A percentile compares a stretch with the other conserved stretches of the same genome.
These are phyloP conservation scores for Euschistus heros DNA, from an alignment of 1,140 invertebrate genomes.

Conservation along the genomic window DNA sequence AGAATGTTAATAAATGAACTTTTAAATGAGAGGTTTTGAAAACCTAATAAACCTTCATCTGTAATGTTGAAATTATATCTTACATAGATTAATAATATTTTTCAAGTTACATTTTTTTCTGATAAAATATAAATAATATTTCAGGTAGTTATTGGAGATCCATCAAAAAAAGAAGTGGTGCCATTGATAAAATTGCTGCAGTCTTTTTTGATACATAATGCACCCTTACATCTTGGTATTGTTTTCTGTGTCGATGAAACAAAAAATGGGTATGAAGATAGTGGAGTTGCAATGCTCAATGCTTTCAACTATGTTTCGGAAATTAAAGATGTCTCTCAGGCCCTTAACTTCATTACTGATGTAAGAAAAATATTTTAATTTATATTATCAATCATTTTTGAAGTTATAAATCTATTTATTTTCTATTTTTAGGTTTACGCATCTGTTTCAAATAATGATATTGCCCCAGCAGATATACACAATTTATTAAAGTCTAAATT, in stretches of 20 bases:
- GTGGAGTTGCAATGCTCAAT: slow-evolving; percentile 75
- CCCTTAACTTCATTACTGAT: slow-evolving; percentile 72
- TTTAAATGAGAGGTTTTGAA: too few relatives aligned
- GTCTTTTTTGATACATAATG: slow-evolving; percentile 82
- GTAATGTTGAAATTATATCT: too few relatives aligned
- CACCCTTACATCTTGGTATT: slow-evolving; percentile 80
- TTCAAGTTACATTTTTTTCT: slow-evolving; percentile 5
- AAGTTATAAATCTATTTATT: background rate
- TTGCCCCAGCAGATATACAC: slow-evolving; percentile 55
- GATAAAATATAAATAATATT: slow-evolving; percentile 21
- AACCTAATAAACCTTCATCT: too few relatives aligned
- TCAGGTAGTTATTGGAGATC: slow-evolving; percentile 81
- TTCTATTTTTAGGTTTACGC: slow-evolving; percentile 38
- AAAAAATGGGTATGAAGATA: slow-evolving; percentile 51
- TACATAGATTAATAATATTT: background rate
- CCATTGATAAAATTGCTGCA: slow-evolving; percentile 77
- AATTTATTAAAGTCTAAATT: slow-evolving; percentile 57
- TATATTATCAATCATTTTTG: background rate
- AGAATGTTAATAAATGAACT: too few relatives aligned
- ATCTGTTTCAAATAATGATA: slow-evolving; percentile 35
- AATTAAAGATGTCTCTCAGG: slow-evolving; percentile 57
- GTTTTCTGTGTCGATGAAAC: slow-evolving; percentile 64
- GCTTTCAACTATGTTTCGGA: slow-evolving; percentile 87
- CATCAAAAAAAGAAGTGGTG: slow-evolving; percentile 53
- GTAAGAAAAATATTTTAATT: slow-evolving; percentile 39